phyloP scores from a whole-genome alignment of 2,888 invertebrate genomes.

The Teleogryllus oceanicus region DNA sequence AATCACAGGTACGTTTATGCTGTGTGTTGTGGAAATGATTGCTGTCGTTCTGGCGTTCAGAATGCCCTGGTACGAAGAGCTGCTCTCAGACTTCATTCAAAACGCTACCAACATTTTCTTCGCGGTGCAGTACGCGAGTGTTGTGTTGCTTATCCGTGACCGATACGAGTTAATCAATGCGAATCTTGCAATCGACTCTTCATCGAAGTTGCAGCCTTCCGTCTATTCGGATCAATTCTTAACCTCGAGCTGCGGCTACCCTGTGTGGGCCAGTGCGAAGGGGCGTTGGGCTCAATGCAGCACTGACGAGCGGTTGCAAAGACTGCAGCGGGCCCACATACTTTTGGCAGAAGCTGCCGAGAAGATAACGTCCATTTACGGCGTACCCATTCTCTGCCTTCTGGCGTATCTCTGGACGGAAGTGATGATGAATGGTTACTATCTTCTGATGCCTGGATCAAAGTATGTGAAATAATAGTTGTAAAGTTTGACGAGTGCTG shows the following conservation, averaged over 20 bases:
- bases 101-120: background rate
- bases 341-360: background rate
- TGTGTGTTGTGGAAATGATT: background rate
- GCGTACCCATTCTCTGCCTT: background rate
- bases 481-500: too few species aligned
- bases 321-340: background rate
- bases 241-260: background rate
- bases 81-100: background rate
- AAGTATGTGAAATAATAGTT: too few species aligned
- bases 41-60: background rate
- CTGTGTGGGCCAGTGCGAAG: background rate
- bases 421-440: background rate
- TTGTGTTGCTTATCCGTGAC: background rate
- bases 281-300: background rate
- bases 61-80: background rate
- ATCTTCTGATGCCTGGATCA: background rate
- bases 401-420: background rate
- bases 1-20: background rate
- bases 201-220: background rate
- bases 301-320: background rate
- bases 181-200: background rate
- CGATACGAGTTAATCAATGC: background rate
- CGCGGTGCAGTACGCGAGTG: background rate
- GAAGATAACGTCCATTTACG: background rate
- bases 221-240: background rate